Evolutionary conservation across 2,888 invertebrate genomes (phyloP), one percentile per base, ranked within the genome.

Genomic region (Conistra vaccinii): DNA sequence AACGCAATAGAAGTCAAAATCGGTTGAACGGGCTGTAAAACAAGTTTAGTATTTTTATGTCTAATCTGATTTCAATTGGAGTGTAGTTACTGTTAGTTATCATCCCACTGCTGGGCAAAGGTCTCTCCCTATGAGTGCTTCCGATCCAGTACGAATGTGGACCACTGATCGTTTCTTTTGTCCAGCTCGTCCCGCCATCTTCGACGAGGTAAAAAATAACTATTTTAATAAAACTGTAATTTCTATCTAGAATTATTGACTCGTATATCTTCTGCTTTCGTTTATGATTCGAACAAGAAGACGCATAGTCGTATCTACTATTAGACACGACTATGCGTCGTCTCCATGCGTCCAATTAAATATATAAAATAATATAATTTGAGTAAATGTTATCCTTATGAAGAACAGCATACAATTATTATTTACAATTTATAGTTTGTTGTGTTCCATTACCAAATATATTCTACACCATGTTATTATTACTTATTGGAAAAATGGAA

Each of bases 171-270:
- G 42, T 42, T 42, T 42, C 14, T 42, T 42, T 42, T 42, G 42
- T 3, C 42, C 42, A 42, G 42, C 42, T 42, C 42, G 42, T 14
- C 42, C 42, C 42, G 14, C 42, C 42, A 14, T 17, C 17, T 45
- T 45, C 17, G 17, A 45, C 45, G 45, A 4, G 17, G 45, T 3
- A 17, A 45, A 45, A 4, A 12, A 12, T 29, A 61, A 72, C 39
- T 17, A 57, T 73, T 65, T 51, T 51, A 57, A 23, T 71, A 67
- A 83, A 81, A 69, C 55, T 75, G 66, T 62, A 45, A 71, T 62
- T 81, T 65, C 29, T 60, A 51, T 57, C 48, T 53, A 57, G 58
- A 73, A 62, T 73, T 61, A 71, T 63, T 51, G 68, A 60, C 39
- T 58, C 39, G 51, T 67, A 63, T 69, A 76, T 71, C 20, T 58